Evolutionary conservation across 2,797 vertebrate species (phyloP), one percentile per base, ranked within the genome.

Genomic region (Sarcophilus harrisii): DNA sequence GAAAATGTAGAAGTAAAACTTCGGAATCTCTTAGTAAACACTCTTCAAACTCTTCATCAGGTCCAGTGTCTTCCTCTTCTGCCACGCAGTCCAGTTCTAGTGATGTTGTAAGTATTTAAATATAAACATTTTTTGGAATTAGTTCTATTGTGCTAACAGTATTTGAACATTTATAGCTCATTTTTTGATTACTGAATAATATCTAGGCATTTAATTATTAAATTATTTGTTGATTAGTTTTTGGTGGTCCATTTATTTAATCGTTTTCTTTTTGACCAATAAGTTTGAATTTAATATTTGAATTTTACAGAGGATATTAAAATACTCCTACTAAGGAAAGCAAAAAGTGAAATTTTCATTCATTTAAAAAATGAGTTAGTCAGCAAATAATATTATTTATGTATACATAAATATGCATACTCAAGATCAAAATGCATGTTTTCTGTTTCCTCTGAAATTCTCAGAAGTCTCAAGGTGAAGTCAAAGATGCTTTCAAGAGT

Each of bases 11-110:
- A 98, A 99, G 98, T 98, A 99, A 99, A 98, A 97, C 98, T 93
- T 98, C 98, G 95, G 99, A 99, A 98, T 98, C 98, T 62, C 98
- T 99, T 96, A 99, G 99, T 99, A 99, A 99, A 99, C 99, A 99
- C 97, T 99, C 99, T 97, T 99, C 99, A 96, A 99, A 99, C 98
- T 99, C 99, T 94, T 99, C 99, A 89, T 99, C 99, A 94, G 99
- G 99, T 49, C 99, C 99, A 66, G 99, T 99, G 94, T 99, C 99
- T 13, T 99, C 99, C 0, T 99, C 99, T 3, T 99, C 99, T 12
- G 99, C 99, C 45, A 99, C 99, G 0, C 98, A 99, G 92, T 99
- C 99, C 98, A 99, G 99, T 98, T 99, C 99, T 97, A 99, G 99
- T 32, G 99, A 99, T 28, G 99, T 99, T 91, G 99, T 99, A 98